Evolutionary conservation across 2,113 vertebrate genomes (phyloP).

Genomic region (Desmodus rotundus): DNA sequence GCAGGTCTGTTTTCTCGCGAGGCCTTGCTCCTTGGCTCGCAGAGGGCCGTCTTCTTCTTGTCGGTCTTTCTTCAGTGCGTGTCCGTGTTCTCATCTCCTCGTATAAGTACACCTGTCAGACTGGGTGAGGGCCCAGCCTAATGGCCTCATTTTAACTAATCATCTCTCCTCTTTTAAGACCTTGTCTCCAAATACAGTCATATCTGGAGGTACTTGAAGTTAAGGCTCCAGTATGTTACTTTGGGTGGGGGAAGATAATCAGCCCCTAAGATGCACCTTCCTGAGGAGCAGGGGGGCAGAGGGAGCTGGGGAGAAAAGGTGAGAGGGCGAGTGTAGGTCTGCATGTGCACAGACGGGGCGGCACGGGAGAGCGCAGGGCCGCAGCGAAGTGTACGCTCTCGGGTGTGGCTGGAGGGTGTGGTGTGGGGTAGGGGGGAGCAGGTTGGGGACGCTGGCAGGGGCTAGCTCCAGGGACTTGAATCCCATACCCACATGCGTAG

Average conservation of each 20-base stretch:
- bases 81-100: background rate
- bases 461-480: background rate
- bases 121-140: background rate
- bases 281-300: too few relatives aligned
- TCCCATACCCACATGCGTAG: background rate
- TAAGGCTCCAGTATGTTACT: background rate
- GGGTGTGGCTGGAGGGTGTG: background rate
- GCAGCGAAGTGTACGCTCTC: background rate
- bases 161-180: background rate
- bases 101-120: background rate
- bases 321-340: background rate
- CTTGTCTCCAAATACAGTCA: background rate
- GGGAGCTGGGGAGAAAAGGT: background rate
- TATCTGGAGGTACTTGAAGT: background rate
- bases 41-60: background rate
- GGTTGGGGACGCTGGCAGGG: background rate
- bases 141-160: background rate
- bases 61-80: background rate
- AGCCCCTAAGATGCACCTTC: background rate
- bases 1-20: background rate
- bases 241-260: background rate
- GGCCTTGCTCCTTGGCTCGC: background rate
- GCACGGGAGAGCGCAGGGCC: accelerated
- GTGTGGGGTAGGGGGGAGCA: background rate
- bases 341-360: background rate